Conservation (phyloP, 2,888 invertebrate species). For the Eristalis pertinax region DNA sequence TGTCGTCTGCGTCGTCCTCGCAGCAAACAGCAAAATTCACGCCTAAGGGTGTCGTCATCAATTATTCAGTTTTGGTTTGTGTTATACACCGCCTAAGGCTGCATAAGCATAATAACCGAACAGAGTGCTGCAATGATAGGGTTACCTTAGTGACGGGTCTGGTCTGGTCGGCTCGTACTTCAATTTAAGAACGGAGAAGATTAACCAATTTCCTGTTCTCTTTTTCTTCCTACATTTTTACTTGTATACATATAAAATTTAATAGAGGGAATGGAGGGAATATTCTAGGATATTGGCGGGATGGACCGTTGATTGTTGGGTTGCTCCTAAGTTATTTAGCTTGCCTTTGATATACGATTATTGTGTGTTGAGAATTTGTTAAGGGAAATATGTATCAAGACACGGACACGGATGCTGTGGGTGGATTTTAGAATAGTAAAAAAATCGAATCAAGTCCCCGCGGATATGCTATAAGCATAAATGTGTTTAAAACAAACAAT, state of each 20-base stretch:
- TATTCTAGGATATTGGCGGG: constrained; percentile 36
- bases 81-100: constrained; percentile 71
- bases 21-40: constrained; percentile 70
- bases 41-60: constrained; percentile 73
- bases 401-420: constrained; percentile 2
- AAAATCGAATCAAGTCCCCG: not conserved
- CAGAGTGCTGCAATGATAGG: constrained; percentile 67
- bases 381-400: not conserved
- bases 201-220: constrained; percentile 66
- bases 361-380: constrained; percentile 23
- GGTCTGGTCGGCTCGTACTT: constrained; percentile 49
- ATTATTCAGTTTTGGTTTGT: constrained; percentile 72
- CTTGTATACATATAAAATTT: not conserved
- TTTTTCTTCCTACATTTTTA: constrained; percentile 9
- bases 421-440: constrained; percentile 1
- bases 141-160: constrained; percentile 51
- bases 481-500: not conserved
- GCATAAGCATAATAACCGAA: constrained; percentile 70
- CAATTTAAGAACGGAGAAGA: constrained; percentile 64
- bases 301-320: constrained; percentile 34
- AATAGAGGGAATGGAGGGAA: constrained; percentile 37
- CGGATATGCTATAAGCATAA: not conserved
- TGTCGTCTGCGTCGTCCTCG: constrained; percentile 41
- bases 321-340: constrained; percentile 30
- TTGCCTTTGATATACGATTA: constrained; percentile 24